phyloP scores from a whole-genome alignment of 2,113 vertebrate genomes.

The Turnix velox region DNA sequence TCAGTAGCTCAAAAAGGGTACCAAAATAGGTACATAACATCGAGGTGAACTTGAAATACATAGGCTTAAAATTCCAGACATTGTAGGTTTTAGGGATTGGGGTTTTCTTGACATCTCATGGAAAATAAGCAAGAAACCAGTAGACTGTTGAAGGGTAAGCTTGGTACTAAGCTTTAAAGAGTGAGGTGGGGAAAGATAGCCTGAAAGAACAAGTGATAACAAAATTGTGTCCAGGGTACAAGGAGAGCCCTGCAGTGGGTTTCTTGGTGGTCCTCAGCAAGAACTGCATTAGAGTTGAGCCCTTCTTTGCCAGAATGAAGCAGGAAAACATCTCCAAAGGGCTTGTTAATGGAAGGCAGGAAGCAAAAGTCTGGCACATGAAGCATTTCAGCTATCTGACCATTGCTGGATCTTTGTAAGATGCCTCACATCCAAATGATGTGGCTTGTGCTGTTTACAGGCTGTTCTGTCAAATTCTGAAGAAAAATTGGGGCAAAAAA shows the following conservation, averaged over 20 bases:
- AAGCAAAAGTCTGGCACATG: neutral
- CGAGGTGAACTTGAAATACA: neutral
- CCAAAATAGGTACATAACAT: neutral
- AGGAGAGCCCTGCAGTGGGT: neutral
- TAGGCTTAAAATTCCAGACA: neutral
- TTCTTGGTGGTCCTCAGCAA: rapidly evolving
- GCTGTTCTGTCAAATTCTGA: neutral
- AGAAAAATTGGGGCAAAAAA: neutral
- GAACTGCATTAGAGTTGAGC: neutral
- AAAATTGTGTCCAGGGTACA: neutral
- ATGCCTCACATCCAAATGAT: rapidly evolving
- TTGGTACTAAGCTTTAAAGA: neutral
- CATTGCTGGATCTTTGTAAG: neutral
- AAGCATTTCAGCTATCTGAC: neutral
- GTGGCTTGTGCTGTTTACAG: neutral
- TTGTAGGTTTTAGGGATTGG: neutral
- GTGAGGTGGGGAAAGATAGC: neutral
- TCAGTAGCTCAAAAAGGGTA: neutral
- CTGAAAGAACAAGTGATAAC: neutral
- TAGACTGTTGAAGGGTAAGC: neutral
- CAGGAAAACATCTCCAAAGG: neutral
- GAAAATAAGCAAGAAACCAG: neutral
- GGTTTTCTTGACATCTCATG: neutral
- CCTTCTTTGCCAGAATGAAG: neutral
- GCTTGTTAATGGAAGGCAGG: neutral